These are phyloP conservation scores for Heliothis virescens DNA, from an alignment of 1,140 invertebrate genomes.

Conservation along the genomic window DNA sequence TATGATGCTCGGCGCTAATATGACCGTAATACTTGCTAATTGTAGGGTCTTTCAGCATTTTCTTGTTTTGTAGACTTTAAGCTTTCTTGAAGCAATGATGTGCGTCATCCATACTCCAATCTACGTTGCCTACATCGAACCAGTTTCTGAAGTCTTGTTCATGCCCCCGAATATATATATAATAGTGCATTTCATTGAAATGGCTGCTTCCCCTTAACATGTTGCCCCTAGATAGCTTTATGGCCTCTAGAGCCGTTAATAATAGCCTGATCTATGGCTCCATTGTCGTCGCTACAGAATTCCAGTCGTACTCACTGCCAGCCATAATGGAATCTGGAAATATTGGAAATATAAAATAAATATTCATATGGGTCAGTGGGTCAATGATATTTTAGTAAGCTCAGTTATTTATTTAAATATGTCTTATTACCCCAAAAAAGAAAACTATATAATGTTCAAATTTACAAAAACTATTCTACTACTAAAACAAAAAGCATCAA, in stretches of 20 bases:
- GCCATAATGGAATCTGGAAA: background rate
- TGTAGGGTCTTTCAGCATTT: background rate
- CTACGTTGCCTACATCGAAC: background rate
- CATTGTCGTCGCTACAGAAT: conserved; percentile 23
- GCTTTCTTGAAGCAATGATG: conserved; percentile 15
- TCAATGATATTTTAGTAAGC: too few relatives aligned
- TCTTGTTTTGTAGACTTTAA: conserved; percentile 16
- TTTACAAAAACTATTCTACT: too few relatives aligned
- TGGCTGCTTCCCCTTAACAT: conserved; percentile 24
- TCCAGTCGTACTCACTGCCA: conserved; percentile 7
- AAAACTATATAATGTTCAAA: too few relatives aligned
- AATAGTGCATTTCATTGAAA: conserved; percentile 25
- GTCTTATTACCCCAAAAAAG: too few relatives aligned
- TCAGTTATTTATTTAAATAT: too few relatives aligned
- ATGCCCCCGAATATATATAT: conserved; percentile 25
- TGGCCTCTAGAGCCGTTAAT: conserved; percentile 16
- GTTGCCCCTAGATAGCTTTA: conserved; percentile 16
- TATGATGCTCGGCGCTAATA: conserved; percentile 93
- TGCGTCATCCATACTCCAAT: conserved; percentile 3
- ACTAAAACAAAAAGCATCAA: too few relatives aligned
- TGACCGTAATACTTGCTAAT: conserved; percentile 63
- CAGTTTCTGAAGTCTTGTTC: background rate
- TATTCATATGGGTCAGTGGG: too few relatives aligned
- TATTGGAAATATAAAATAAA: too few relatives aligned
- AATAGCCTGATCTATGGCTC: conserved; percentile 19